Evolutionary conservation across 2,888 invertebrate genomes (phyloP).

Genomic region (Nebria brevicollis): DNA sequence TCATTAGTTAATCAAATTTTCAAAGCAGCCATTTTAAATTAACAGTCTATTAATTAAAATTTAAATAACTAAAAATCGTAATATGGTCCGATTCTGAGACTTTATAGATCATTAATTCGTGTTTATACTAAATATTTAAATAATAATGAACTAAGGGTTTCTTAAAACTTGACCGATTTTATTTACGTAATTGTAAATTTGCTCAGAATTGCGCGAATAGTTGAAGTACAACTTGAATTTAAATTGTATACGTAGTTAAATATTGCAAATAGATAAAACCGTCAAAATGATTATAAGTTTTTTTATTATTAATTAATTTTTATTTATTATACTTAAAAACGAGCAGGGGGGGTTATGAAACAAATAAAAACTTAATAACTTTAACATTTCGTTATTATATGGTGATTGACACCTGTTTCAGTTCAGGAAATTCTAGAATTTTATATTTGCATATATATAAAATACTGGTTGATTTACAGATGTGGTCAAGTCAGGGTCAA

Average conservation of each 20-base stretch:
- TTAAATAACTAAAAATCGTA: too few relatives aligned
- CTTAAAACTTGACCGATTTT: too few relatives aligned
- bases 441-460: neutral
- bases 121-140: too few relatives aligned
- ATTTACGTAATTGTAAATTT: too few relatives aligned
- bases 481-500: conserved; percentile 1
- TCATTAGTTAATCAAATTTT: neutral
- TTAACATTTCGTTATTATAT: neutral
- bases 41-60: too few relatives aligned
- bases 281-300: neutral
- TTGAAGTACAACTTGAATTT: too few relatives aligned
- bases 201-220: too few relatives aligned
- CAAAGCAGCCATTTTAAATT: neutral
- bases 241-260: too few relatives aligned
- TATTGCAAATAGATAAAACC: too few relatives aligned
- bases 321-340: neutral
- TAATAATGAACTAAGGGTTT: too few relatives aligned
- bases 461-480: neutral
- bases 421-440: neutral
- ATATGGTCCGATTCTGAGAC: too few relatives aligned
- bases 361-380: neutral
- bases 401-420: neutral
- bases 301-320: neutral
- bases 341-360: neutral
- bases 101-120: too few relatives aligned